These are phyloP conservation scores for Otolemur crassicaudatus DNA, from an alignment of 2,797 vertebrate species.

Conservation along the genomic window DNA sequence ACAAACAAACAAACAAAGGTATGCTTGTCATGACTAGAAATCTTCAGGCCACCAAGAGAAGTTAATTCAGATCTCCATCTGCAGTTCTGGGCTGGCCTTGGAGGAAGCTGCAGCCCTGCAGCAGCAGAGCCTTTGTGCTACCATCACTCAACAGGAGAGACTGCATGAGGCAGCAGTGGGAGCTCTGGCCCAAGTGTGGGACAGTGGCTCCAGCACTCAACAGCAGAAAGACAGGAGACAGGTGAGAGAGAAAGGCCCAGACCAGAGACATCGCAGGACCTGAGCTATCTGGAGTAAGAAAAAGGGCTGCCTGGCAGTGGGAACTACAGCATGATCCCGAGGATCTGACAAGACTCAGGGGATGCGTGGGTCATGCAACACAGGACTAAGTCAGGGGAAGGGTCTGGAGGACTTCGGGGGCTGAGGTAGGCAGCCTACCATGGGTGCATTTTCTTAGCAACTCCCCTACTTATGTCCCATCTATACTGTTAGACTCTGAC, in stretches of 20 bases:
- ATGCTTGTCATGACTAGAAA: background rate
- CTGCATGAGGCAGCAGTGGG: rapidly evolving
- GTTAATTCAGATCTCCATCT: background rate
- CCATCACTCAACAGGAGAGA: background rate
- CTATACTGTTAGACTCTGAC: background rate
- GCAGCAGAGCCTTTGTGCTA: background rate
- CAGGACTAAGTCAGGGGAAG: background rate
- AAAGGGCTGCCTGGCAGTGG: background rate
- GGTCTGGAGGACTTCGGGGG: background rate
- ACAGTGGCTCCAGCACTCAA: background rate
- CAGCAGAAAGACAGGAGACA: background rate
- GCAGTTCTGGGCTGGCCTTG: background rate
- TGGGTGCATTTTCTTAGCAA: background rate
- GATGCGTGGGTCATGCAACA: too few species aligned
- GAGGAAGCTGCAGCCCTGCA: background rate
- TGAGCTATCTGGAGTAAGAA: background rate
- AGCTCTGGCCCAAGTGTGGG: background rate
- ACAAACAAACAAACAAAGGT: background rate
- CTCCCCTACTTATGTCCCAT: background rate
- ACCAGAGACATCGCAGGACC: background rate
- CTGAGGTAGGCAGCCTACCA: background rate
- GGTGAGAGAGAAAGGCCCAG: background rate
- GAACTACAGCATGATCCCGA: background rate
- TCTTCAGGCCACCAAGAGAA: background rate
- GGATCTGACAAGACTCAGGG: background rate